Evolutionary conservation across 2,113 vertebrate species (phyloP), one percentile per base, ranked within the genome.

Genomic region (Pachypanchax playfairii): DNA sequence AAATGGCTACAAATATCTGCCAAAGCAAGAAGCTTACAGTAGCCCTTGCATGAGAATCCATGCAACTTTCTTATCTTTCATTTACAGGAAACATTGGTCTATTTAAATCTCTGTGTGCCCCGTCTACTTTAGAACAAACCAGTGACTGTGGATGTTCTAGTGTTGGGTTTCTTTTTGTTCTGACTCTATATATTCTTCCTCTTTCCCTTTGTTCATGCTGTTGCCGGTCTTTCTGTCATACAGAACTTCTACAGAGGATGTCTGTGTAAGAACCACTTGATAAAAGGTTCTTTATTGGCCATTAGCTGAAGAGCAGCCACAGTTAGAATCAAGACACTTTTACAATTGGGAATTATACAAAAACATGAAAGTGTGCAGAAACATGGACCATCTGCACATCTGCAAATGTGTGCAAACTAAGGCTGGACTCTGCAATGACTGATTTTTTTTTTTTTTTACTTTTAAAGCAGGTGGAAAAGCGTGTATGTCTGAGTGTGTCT

Each of bases 241-340:
- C 31, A 35, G 31, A 1, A 22, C 51, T 36, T 31, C 52, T 42
- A 61, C 38, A 44, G 29, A 65, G 65, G 42, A 70, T 6, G 12
- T 65, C 55, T 58, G 31, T 69, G 72, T 29, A 70, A 39, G 55
- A 42, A 53, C 66, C 18, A 2, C 20, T 12, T 69, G 54, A 78
- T 77, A 70, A 82, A 79, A 82, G 61, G 26, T 59, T 51, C 79
- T 73, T 89, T 77, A 85, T 72, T 33, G 17, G 33, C 85, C 70
- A 74, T 83, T 87, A 86, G 60, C 71, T 65, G 53, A 26, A 62
- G 73, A 84, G 74, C 36, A 55, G 42, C 52, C 43, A 65, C n/a
- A 11, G 60, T 76, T 75, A 77, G 66, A 79, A 74, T 82, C 62
- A 81, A 76, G 75, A 58, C 52, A 47, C 50, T 64, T 65, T 80